phyloP scores from a whole-genome alignment of 2,888 invertebrate genomes.

The Molorchus minor region DNA sequence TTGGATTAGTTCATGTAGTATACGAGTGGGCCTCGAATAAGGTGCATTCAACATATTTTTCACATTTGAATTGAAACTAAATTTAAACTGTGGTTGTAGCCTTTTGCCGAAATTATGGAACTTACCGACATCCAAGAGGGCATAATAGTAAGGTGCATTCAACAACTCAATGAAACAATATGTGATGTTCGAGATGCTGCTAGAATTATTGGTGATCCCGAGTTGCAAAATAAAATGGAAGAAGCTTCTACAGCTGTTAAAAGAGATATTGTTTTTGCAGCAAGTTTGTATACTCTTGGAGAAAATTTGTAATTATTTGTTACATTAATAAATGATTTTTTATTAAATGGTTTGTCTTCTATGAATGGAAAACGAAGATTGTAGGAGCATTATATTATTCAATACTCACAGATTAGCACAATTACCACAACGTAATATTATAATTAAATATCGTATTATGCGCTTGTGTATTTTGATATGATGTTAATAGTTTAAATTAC shows the following conservation, averaged over 20 bases:
- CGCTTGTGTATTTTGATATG: too few relatives aligned
- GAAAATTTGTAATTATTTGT: slow-evolving; percentile 34
- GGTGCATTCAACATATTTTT: slow-evolving; percentile 61
- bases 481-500: too few relatives aligned
- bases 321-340: slow-evolving; percentile 10
- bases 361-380: too few relatives aligned
- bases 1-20: slow-evolving; percentile 92
- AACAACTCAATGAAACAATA: slow-evolving; percentile 92
- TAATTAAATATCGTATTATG: too few relatives aligned
- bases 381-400: too few relatives aligned
- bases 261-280: slow-evolving; percentile 97
- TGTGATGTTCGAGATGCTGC: slow-evolving; percentile 92
- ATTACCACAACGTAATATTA: too few relatives aligned
- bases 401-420: too few relatives aligned
- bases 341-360: too few relatives aligned
- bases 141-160: slow-evolving; percentile 96
- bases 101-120: slow-evolving; percentile 92
- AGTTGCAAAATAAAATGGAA: slow-evolving; percentile 92
- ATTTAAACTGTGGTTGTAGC: slow-evolving; percentile 62
- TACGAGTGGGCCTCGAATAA: slow-evolving; percentile 95
- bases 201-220: slow-evolving; percentile 91
- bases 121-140: slow-evolving; percentile 97
- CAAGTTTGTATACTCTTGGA: slow-evolving; percentile 86
- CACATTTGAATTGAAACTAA: background rate
- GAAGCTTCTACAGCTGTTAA: slow-evolving; percentile 92